Conservation (phyloP, 2,113 vertebrate genomes). For the Passer montanus region DNA sequence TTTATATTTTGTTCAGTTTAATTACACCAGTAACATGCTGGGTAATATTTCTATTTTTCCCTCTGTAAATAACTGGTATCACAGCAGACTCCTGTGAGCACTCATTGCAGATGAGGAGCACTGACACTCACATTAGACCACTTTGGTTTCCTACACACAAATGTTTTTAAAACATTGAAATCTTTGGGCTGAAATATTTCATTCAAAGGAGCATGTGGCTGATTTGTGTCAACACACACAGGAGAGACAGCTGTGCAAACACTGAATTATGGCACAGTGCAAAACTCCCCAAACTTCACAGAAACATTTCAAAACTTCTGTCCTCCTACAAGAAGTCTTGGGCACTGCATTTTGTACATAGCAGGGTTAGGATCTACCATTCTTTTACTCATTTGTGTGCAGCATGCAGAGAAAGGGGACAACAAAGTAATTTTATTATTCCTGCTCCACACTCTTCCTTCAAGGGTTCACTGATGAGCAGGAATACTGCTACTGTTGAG, state of each 20-base stretch:
- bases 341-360: background rate
- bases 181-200: background rate
- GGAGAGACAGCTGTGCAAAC: background rate
- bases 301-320: background rate
- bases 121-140: background rate
- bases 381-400: background rate
- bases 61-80: background rate
- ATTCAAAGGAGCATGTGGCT: background rate
- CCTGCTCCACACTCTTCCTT: background rate
- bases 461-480: background rate
- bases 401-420: background rate
- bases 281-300: background rate
- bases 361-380: background rate
- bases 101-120: background rate
- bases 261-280: background rate
- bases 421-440: background rate
- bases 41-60: conserved; percentile 1
- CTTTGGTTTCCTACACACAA: background rate
- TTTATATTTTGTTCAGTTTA: background rate
- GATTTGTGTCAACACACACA: background rate
- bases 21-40: background rate
- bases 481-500: background rate
- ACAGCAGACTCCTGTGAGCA: background rate
- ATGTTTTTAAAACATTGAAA: background rate
- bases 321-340: background rate